Conservation (phyloP, 2,888 invertebrate species). For the Tetramorium bicarinatum region DNA sequence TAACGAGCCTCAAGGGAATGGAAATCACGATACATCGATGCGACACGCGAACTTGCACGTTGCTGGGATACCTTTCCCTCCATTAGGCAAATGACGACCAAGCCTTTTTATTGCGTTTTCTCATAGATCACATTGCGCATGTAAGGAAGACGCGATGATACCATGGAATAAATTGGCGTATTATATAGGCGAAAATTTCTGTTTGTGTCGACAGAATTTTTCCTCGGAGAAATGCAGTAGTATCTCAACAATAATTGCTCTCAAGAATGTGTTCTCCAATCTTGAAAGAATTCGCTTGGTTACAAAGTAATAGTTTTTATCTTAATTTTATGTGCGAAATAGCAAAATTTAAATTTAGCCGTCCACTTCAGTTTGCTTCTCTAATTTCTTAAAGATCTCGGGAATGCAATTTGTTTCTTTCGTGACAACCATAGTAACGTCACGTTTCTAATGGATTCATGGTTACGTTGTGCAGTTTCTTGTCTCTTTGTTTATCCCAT, state of each 20-base stretch:
- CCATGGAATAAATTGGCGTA: constrained; percentile 26
- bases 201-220: background rate
- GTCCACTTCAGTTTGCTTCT: background rate
- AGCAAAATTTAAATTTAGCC: background rate
- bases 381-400: constrained; percentile 13
- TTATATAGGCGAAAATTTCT: constrained; percentile 24
- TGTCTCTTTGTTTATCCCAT: constrained; percentile 18
- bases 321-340: constrained; percentile 20
- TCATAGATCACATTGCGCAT: constrained; percentile 27
- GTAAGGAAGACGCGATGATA: constrained; percentile 2
- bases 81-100: constrained; percentile 48
- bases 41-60: constrained; percentile 49
- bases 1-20: constrained; percentile 45
- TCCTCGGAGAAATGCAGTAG: background rate
- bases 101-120: constrained; percentile 44
- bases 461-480: background rate
- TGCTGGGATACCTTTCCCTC: constrained; percentile 42
- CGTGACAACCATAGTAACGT: constrained; percentile 11
- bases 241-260: background rate
- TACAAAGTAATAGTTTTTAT: background rate
- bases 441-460: constrained; percentile 18
- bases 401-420: background rate
- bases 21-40: constrained; percentile 53
- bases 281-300: background rate
- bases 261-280: background rate